Conservation (phyloP, 2,113 vertebrate species). For the Ploceus nigricollis region DNA sequence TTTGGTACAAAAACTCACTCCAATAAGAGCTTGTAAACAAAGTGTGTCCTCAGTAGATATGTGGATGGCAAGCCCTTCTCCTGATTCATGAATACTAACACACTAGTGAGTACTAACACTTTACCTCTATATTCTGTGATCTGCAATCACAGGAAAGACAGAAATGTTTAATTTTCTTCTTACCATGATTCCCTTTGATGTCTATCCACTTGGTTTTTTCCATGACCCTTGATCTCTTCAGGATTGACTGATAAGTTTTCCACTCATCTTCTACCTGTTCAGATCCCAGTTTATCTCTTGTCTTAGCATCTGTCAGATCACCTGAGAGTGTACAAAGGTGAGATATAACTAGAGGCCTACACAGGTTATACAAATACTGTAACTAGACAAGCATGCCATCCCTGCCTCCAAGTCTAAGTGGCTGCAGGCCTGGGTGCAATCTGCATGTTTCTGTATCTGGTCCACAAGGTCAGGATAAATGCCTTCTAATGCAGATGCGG, state of each 20-base stretch:
- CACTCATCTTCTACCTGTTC: conserved; percentile 91
- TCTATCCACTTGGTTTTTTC: conserved; percentile 95
- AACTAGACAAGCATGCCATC: not conserved
- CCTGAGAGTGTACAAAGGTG: conserved; percentile 71
- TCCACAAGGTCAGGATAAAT: not conserved
- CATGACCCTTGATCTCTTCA: conserved; percentile 89
- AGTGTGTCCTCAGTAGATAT: not conserved
- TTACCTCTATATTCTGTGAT: not conserved
- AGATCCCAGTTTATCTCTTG: conserved; percentile 88
- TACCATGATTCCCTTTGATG: conserved; percentile 96
- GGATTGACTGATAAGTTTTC: conserved; percentile 88
- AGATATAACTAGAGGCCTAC: not conserved
- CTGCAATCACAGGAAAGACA: not conserved
- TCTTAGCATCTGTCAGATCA: conserved; percentile 94
- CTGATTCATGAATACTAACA: not conserved
- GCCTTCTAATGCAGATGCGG: not conserved
- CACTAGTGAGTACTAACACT: not conserved
- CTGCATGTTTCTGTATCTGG: not conserved
- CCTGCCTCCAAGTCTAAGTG: not conserved
- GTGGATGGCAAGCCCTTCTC: not conserved
- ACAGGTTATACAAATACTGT: not conserved
- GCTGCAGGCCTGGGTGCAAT: not conserved
- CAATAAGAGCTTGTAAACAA: not conserved
- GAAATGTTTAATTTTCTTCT: not conserved
- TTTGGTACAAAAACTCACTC: not conserved